A percentile compares a stretch with the other conserved stretches of the same genome.
These are phyloP conservation scores for Hydra vulgaris DNA, from an alignment of 30 jellyfish, hydroid and myxozoan genomes.

Conservation along the genomic window DNA sequence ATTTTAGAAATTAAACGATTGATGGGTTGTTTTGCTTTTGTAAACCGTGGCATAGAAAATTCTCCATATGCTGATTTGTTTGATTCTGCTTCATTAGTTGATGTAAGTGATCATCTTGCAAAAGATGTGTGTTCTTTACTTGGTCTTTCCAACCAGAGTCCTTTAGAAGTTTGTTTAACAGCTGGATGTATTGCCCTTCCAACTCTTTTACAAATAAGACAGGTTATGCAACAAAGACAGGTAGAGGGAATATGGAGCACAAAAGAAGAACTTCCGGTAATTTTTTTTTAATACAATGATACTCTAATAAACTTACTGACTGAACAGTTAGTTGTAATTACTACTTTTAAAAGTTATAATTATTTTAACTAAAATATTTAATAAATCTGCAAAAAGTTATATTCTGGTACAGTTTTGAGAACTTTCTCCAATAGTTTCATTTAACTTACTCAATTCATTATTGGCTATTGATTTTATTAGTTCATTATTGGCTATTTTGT, in stretches of 20 bases:
- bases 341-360: no score
- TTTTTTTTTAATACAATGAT: background rate
- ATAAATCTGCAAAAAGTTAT: no score
- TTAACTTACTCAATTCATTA: no score
- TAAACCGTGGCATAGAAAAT: slow-evolving; percentile 53
- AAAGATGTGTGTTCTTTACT: slow-evolving; percentile 82
- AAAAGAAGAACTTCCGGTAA: slow-evolving; percentile 93
- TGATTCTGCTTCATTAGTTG: slow-evolving; percentile 80
- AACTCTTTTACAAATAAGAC: slow-evolving; percentile 73
- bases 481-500: no score
- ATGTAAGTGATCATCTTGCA: slow-evolving; percentile 78
- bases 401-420: no score
- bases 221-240: slow-evolving; percentile 88
- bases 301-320: no score
- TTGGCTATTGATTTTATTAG: no score
- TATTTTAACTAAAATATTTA: no score
- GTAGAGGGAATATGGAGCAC: slow-evolving; percentile 93
- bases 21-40: slow-evolving; percentile 95
- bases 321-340: no score
- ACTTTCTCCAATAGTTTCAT: no score
- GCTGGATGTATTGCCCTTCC: slow-evolving; percentile 96
- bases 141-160: slow-evolving; percentile 88
- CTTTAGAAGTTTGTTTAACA: slow-evolving; percentile 94
- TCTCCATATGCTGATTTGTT: slow-evolving; percentile 87
- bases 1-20: slow-evolving; percentile 75